These are phyloP conservation scores for Aurelia aurita DNA, from an alignment of 30 jellyfish, hydroid and myxozoan species.

Conservation along the genomic window DNA sequence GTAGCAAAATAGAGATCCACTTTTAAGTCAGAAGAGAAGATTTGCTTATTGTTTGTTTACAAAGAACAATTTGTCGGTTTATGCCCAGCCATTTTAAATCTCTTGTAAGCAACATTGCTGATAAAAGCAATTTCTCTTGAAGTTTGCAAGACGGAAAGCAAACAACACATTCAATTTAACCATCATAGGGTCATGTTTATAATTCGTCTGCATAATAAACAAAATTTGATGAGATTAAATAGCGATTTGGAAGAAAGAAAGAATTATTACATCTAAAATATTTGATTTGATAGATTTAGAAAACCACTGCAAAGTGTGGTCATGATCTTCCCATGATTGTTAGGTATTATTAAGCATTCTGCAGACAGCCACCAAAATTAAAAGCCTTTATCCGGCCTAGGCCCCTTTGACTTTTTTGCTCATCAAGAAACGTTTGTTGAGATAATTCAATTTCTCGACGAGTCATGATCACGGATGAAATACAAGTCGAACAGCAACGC, in stretches of 20 bases:
- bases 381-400: slow-evolving; percentile 1
- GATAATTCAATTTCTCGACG: slow-evolving; percentile 29
- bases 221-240: slow-evolving; percentile 32
- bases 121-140: too few relatives aligned
- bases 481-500: too few relatives aligned
- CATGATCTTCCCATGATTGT: slow-evolving; percentile 5
- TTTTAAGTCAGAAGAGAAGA: too few relatives aligned
- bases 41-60: not conserved
- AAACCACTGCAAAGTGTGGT: slow-evolving; percentile 36
- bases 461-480: not conserved
- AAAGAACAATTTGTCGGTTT: not conserved
- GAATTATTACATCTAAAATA: slow-evolving; percentile 10
- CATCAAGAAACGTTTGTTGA: not conserved
- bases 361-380: slow-evolving; percentile 22
- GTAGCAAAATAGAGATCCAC: too few relatives aligned
- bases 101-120: not conserved
- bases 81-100: slow-evolving; percentile 14
- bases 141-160: too few relatives aligned
- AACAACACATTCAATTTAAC: too few relatives aligned
- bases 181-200: not conserved
- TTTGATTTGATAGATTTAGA: slow-evolving; percentile 21
- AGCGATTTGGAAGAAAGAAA: slow-evolving; percentile 21
- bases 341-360: slow-evolving; percentile 1
- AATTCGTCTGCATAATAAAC: slow-evolving; percentile 9
- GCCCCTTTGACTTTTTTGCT: slow-evolving; percentile 8